Percentiles rank a stretch among this genome's conserved stretches.
phyloP scores from a whole-genome alignment of 2,888 invertebrate species.

The Macaria notata region DNA sequence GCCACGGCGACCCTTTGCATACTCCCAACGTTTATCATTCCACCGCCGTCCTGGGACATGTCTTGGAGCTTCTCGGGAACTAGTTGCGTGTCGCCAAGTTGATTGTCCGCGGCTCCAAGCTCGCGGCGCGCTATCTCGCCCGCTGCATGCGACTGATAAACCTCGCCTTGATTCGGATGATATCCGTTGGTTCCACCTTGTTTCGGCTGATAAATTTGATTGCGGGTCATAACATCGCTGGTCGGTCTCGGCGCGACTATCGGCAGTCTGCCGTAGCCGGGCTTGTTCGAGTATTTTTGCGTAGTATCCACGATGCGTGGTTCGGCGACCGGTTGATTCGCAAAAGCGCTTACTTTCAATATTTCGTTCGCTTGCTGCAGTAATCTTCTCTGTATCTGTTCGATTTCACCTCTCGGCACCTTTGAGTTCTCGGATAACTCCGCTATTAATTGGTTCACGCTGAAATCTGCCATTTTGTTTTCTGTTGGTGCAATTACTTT shows the following conservation, averaged over 20 bases:
- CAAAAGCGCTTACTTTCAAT: constrained; percentile 74
- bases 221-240: constrained; percentile 13
- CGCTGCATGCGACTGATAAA: constrained; percentile 36
- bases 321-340: constrained; percentile 52
- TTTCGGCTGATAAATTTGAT: constrained; percentile 13
- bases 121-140: constrained; percentile 44
- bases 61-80: constrained; percentile 74
- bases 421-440: constrained; percentile 71
- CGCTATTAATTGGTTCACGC: constrained; percentile 71
- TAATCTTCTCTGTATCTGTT: constrained; percentile 68
- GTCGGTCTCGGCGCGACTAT: constrained; percentile 46
- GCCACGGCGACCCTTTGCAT: constrained; percentile 74
- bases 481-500: constrained; percentile 45
- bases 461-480: constrained; percentile 62
- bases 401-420: constrained; percentile 72
- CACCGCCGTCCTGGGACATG: constrained; percentile 49
- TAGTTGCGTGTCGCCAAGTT: constrained; percentile 65
- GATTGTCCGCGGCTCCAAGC: constrained; percentile 47
- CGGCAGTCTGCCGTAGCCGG: constrained; percentile 65
- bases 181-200: constrained; percentile 15
- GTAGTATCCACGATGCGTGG: constrained; percentile 62
- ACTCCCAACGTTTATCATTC: constrained; percentile 71
- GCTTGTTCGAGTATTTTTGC: constrained; percentile 60
- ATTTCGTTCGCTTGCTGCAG: constrained; percentile 75
- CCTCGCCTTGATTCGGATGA: constrained; percentile 26